phyloP scores from a whole-genome alignment of 2,888 invertebrate genomes.

The Caenorhabditis imperialis region DNA sequence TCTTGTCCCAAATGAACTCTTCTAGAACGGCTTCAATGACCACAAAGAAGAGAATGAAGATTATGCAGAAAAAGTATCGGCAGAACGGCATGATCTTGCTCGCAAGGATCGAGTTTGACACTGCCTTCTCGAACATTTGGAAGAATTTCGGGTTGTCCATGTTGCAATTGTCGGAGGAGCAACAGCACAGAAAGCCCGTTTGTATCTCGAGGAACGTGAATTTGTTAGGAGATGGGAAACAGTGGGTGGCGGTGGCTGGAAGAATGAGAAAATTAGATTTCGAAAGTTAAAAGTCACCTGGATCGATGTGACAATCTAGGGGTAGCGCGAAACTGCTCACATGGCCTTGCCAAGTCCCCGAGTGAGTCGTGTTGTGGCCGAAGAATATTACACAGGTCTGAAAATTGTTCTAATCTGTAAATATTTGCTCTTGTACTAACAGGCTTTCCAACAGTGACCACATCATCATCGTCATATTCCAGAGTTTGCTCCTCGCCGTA shows the following conservation, averaged over 20 bases:
- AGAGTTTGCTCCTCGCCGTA: not conserved
- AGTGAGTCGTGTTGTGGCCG: conserved; percentile 25
- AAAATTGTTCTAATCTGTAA: no score
- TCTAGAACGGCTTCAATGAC: conserved; percentile 7
- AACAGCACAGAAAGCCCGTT: conserved; percentile 26
- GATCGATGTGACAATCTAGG: conserved; percentile 19
- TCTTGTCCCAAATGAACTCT: not conserved
- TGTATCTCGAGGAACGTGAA: conserved; percentile 5
- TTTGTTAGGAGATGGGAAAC: conserved; percentile 23
- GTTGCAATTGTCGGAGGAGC: conserved; percentile 29
- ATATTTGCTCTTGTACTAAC: no score
- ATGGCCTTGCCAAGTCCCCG: conserved; percentile 33
- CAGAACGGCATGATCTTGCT: conserved; percentile 6
- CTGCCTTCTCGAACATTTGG: conserved; percentile 16
- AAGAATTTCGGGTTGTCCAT: conserved; percentile 16
- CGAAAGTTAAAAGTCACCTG: not conserved
- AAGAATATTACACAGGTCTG: conserved; percentile 26
- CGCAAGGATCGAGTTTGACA: not conserved
- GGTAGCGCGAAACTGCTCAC: conserved; percentile 29
- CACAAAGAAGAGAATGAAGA: not conserved
- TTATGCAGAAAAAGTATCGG: conserved; percentile 17
- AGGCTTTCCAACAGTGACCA: conserved; percentile 4
- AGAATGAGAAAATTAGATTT: not conserved
- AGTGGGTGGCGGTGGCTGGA: conserved; percentile 23
- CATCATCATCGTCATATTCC: not conserved